A percentile compares a stretch with the other conserved stretches of the same genome.
phyloP scores from a whole-genome alignment of 2,113 vertebrate genomes.

The Calypte anna region DNA sequence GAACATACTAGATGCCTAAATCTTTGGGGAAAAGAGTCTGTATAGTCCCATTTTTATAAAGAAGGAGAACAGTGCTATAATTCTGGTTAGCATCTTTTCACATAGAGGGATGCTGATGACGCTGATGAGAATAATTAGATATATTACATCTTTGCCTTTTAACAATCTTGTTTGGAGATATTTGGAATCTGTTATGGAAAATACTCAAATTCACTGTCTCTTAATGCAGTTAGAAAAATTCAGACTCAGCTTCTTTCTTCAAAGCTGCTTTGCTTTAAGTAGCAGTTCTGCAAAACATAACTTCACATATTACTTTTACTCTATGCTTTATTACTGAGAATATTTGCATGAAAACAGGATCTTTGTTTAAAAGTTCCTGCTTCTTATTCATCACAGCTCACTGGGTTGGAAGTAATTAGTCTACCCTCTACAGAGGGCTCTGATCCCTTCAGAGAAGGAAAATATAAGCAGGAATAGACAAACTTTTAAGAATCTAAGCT shows the following conservation, averaged over 20 bases:
- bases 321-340: conserved; percentile 36
- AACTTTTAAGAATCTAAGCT: conserved; percentile 36
- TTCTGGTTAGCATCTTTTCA: conserved; percentile 3
- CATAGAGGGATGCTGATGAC: background rate
- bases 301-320: conserved; percentile 48
- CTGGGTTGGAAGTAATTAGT: conserved; percentile 38
- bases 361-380: conserved; percentile 57
- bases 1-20: background rate
- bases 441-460: background rate
- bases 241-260: background rate
- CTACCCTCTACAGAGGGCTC: conserved; percentile 13
- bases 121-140: background rate
- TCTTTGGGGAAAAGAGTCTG: background rate
- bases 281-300: conserved; percentile 47
- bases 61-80: background rate
- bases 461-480: conserved; percentile 18
- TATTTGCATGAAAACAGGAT: conserved; percentile 50
- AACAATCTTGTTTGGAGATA: background rate
- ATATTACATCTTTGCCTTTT: background rate
- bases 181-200: background rate
- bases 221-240: conserved; percentile 5
- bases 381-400: conserved; percentile 54
- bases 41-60: background rate
- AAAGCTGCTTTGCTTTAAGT: conserved; percentile 50
- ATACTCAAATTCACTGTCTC: conserved; percentile 3